These are phyloP conservation scores for Saccostrea cuccullata DNA, from an alignment of 1,140 invertebrate species.

Conservation along the genomic window DNA sequence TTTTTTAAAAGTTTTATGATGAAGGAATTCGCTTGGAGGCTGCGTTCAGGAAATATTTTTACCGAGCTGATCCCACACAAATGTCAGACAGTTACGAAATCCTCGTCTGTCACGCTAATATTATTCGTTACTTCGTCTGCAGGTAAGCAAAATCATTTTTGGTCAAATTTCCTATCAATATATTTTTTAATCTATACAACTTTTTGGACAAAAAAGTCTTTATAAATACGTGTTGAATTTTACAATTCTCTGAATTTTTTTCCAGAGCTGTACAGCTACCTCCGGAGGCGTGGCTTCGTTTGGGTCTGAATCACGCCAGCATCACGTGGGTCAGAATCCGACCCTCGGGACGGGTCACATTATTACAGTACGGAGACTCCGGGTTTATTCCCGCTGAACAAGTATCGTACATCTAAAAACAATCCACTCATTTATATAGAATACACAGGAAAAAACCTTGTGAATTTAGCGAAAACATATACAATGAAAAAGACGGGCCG, in stretches of 20 bases:
- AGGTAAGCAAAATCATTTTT: conserved; percentile 81
- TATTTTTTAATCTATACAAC: no score
- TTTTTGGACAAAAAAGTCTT: no score
- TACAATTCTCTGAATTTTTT: conserved; percentile 60
- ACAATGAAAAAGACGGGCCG: no score
- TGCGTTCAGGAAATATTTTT: conserved; percentile 95
- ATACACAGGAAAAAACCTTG: no score
- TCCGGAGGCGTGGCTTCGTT: conserved; percentile 96
- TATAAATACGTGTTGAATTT: no score
- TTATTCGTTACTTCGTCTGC: conserved; percentile 98
- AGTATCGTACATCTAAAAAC: background rate
- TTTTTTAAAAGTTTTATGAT: conserved; percentile 87
- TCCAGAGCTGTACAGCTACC: conserved; percentile 96
- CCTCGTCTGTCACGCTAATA: conserved; percentile 98
- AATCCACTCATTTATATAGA: no score
- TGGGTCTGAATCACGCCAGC: conserved; percentile 93
- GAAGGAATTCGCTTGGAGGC: conserved; percentile 97
- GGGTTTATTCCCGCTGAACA: conserved; percentile 89
- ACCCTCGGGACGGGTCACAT: conserved; percentile 90
- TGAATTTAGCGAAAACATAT: no score
- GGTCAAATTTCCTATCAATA: no score
- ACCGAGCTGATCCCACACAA: conserved; percentile 90
- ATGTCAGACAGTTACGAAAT: conserved; percentile 92
- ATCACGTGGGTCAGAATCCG: conserved; percentile 94
- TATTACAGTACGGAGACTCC: conserved; percentile 89